Conservation (phyloP, 1,140 invertebrate genomes). For the Phenacoccus solenopsis region DNA sequence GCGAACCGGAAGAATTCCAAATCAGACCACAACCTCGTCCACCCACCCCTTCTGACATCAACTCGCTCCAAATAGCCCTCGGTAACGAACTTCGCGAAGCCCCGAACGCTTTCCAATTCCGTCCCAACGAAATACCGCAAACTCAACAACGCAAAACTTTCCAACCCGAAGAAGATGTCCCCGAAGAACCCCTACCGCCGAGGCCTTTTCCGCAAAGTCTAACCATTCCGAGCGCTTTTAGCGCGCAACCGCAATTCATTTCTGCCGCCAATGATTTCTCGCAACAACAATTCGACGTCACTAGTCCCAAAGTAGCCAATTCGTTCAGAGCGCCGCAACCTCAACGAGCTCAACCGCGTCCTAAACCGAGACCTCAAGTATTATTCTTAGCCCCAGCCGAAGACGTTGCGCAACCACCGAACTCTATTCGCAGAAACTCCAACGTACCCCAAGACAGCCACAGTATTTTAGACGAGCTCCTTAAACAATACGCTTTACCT, state of each 20-base stretch:
- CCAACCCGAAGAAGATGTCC: slow-evolving; percentile 21
- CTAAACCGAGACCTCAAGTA: not conserved
- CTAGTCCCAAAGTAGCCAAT: not conserved
- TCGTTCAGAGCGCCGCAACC: not conserved
- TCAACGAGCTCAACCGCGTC: not conserved
- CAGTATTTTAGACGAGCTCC: not conserved
- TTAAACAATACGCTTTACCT: not conserved
- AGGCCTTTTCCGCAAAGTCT: slow-evolving; percentile 32
- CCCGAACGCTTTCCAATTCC: not conserved
- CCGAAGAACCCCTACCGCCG: slow-evolving; percentile 21
- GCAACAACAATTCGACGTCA: not conserved
- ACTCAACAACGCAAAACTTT: not conserved
- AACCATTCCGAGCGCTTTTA: not conserved
- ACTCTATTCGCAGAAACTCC: not conserved
- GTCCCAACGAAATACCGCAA: not conserved
- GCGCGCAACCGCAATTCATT: not conserved
- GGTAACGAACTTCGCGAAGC: slow-evolving; percentile 12
- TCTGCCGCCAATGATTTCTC: not conserved
- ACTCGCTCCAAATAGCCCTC: not conserved
- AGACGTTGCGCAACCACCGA: not conserved
- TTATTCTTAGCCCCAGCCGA: not conserved
- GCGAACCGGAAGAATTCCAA: not conserved
- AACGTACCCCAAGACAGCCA: not conserved
- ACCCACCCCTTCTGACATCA: not conserved
- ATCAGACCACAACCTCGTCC: not conserved